phyloP scores from a whole-genome alignment of 2,888 invertebrate species.

The Abscondita cerata region DNA sequence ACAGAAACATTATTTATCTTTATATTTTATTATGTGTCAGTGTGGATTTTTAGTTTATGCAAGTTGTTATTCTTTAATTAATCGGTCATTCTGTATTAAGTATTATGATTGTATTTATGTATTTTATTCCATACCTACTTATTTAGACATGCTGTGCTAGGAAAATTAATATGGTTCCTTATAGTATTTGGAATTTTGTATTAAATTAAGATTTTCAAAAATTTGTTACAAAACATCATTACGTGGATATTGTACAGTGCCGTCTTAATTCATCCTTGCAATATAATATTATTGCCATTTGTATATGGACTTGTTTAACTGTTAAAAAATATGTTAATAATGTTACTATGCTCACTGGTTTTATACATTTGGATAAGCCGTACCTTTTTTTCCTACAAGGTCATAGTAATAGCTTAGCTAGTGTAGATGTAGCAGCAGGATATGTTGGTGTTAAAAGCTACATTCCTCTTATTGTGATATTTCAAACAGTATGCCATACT shows the following conservation, averaged over 20 bases:
- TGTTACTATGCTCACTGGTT: conserved; percentile 40
- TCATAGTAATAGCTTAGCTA: conserved; percentile 92
- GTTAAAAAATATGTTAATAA: conserved; percentile 59
- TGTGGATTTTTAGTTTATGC: conserved; percentile 41
- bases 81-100: conserved; percentile 22
- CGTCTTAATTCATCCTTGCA: conserved; percentile 76
- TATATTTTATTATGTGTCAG: conserved; percentile 45
- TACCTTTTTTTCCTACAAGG: conserved; percentile 93
- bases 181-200: conserved; percentile 42
- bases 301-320: conserved; percentile 62
- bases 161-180: conserved; percentile 37
- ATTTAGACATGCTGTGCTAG: conserved; percentile 16
- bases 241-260: conserved; percentile 60
- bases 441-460: conserved; percentile 86
- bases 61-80: conserved; percentile 15
- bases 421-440: conserved; percentile 88
- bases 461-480: conserved; percentile 71
- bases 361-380: conserved; percentile 70
- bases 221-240: conserved; percentile 22
- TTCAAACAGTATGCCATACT: conserved; percentile 78
- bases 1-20: conserved; percentile 62
- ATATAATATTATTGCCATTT: conserved; percentile 72
- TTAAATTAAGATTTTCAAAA: conserved; percentile 16
- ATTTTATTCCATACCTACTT: conserved; percentile 45
- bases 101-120: conserved; percentile 38